Evolutionary conservation across 2,797 vertebrate genomes (phyloP), one percentile per base, ranked within the genome.

Genomic region (Enteromius fasciolatus): DNA sequence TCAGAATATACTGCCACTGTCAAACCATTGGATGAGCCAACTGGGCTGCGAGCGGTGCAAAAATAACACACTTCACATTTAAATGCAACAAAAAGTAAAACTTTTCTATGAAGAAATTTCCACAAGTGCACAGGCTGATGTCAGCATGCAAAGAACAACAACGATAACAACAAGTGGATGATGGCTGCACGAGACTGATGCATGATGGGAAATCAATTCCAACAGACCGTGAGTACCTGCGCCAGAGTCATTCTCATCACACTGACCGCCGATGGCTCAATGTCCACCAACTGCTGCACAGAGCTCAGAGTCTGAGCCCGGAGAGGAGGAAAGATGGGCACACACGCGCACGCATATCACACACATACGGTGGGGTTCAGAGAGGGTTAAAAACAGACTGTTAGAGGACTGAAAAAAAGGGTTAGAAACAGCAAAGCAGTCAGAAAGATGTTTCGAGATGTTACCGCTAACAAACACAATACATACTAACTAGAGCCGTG

Each of bases 201-300:
- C 63, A 70, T 75, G 74, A 85, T 85, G 78, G 78, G 80, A 74
- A 52, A 70, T 25, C 15, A 36, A 73, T 25, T 54, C 50, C 31
- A 69, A 57, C 68, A 64, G 66, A 64, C 36, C 2, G 9, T 28
- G 52, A 69, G 66, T 98, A 99, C 98, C 98, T 99, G 97, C 89
- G 96, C 97, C 95, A 99, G 95, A 90, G 97, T 98, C 97, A 98
- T 97, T 98, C 97, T 96, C 97, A 99, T 96, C 93, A 97, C 97
- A 97, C 97, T 97, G 96, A 99, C 96, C 90, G 97, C 97, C 91
- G 97, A 98, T 89, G 97, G 97, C 92, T 99, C 97, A 94, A 99
- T 97, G 92, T 99, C 97, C 96, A 99, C 97, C 96, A 99, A 96
- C 89, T 97, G 97, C 94, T 95, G 97, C 93, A 97, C 95, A 66